Percentiles rank a stretch among this genome's conserved stretches.
Conservation (phyloP, 2,113 vertebrate genomes). For the Empidonax alnorum region DNA sequence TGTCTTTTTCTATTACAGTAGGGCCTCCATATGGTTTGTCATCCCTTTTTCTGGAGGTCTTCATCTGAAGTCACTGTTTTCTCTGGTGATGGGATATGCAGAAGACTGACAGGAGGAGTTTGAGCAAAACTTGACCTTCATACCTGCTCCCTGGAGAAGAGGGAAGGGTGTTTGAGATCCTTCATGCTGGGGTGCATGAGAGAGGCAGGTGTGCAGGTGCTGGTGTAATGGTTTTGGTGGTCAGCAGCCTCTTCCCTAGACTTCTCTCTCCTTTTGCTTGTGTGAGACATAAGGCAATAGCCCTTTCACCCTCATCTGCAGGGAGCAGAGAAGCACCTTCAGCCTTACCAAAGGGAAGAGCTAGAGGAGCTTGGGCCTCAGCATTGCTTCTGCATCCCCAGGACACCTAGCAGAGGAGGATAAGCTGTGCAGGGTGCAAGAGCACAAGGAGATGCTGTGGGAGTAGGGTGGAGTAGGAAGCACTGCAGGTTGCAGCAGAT, state of each 20-base stretch:
- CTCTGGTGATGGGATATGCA: not conserved
- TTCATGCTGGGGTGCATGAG: not conserved
- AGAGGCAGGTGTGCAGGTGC: not conserved
- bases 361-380: not conserved
- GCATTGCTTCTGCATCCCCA: not conserved
- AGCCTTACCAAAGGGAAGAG: not conserved
- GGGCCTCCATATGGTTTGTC: rapidly evolving
- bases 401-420: not conserved
- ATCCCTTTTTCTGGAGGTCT: not conserved
- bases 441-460: not conserved
- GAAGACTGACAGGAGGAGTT: not conserved
- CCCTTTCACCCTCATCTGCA: not conserved
- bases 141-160: not conserved
- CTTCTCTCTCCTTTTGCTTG: not conserved
- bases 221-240: not conserved
- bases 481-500: not conserved
- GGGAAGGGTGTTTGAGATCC: not conserved
- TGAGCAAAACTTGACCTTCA: not conserved
- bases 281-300: not conserved
- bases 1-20: not conserved
- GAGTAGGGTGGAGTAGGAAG: not conserved
- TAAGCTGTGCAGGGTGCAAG: not conserved
- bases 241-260: not conserved
- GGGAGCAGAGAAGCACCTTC: not conserved
- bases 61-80: not conserved